A percentile compares a stretch with the other conserved stretches of the same genome.
Conservation (phyloP, 1,140 invertebrate genomes). For the Sitophilus oryzae region DNA sequence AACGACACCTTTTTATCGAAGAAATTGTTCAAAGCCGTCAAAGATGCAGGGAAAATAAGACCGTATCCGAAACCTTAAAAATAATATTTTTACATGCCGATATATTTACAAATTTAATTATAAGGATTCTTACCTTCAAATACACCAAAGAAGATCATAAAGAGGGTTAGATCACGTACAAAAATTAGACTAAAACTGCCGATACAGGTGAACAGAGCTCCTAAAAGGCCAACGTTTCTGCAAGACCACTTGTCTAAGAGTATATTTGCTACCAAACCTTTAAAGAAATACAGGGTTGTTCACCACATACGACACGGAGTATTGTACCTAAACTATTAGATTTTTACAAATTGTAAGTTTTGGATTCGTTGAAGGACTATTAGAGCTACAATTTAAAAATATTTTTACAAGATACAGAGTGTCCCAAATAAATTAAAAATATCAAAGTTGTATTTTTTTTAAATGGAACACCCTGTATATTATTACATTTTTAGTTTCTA, state of each 20-base stretch:
- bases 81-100: background rate
- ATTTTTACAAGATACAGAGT: no score
- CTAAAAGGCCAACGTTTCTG: constrained; percentile 11
- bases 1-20: constrained; percentile 53
- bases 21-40: constrained; percentile 54
- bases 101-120: background rate
- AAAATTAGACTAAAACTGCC: constrained; percentile 5
- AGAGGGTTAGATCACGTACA: background rate
- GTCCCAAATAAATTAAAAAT: no score
- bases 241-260: constrained; percentile 8
- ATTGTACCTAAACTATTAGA: no score
- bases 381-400: no score
- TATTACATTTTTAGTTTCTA: no score
- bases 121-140: constrained; percentile 11
- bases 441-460: no score
- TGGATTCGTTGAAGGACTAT: no score
- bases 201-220: background rate
- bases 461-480: no score
- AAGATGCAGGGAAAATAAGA: constrained; percentile 52
- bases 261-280: constrained; percentile 5
- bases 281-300: no score
- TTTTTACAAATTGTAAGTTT: no score
- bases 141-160: constrained; percentile 15
- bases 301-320: no score
- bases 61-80: constrained; percentile 49